These are phyloP conservation scores for Nephrotoma appendiculata DNA, from an alignment of 2,888 invertebrate genomes.

Conservation along the genomic window DNA sequence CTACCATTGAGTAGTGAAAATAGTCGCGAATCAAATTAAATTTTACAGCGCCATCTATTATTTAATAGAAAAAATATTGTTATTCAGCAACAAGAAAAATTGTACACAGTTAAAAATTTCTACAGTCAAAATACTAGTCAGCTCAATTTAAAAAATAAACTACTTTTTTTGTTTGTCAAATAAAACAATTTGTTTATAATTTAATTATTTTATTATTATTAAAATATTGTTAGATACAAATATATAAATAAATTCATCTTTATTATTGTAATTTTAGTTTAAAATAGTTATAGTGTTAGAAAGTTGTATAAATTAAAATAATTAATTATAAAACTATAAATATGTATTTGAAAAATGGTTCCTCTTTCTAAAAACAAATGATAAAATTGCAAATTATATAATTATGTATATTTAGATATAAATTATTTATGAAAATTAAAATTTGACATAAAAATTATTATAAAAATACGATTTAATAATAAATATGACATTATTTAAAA, in stretches of 20 bases:
- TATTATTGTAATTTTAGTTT: background rate
- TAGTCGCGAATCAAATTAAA: slow-evolving; percentile 52
- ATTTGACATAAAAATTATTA: background rate
- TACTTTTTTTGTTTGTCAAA: background rate
- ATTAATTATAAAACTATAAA: background rate
- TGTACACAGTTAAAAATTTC: background rate
- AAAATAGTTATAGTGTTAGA: background rate
- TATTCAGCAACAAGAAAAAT: background rate
- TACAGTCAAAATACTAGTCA: background rate
- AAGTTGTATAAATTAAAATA: background rate
- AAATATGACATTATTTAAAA: background rate
- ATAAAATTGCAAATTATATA: background rate
- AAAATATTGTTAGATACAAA: background rate
- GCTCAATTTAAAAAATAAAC: background rate
- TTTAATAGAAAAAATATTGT: background rate
- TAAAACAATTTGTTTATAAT: background rate
- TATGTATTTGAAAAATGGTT: background rate
- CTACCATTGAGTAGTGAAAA: slow-evolving; percentile 49
- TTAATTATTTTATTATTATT: background rate
- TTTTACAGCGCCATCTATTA: background rate
- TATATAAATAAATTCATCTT: background rate
- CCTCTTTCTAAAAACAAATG: background rate
- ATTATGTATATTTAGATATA: background rate
- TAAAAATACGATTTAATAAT: background rate
- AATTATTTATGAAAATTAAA: background rate